Conservation (phyloP, 2,888 invertebrate species). For the Cinara cedri region DNA sequence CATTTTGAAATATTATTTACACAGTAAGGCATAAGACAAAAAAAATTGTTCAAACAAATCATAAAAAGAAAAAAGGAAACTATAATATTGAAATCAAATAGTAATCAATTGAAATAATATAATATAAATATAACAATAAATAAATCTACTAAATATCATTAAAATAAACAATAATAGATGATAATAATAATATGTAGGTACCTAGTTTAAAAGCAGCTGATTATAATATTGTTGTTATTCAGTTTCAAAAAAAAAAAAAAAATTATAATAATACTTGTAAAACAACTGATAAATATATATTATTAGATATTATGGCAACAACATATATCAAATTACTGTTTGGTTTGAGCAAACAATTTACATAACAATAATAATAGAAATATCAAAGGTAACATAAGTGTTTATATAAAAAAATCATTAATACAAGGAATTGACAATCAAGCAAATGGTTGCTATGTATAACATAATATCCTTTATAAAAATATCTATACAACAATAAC, state of each 20-base stretch:
- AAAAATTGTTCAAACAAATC: too few species aligned
- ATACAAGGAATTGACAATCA: not conserved
- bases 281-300: not conserved
- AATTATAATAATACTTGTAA: not conserved
- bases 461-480: not conserved
- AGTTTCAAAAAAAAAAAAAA: not conserved
- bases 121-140: too few species aligned
- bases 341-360: conserved; percentile 34
- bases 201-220: not conserved
- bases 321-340: conserved; percentile 3
- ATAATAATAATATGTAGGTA: too few species aligned
- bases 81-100: too few species aligned
- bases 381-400: conserved; percentile 31
- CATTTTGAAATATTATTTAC: too few species aligned
- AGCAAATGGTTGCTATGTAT: not conserved
- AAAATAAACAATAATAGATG: too few species aligned
- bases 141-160: too few species aligned
- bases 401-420: not conserved
- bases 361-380: not conserved
- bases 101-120: too few species aligned
- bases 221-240: not conserved
- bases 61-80: too few species aligned
- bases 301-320: conserved; percentile 26
- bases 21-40: too few species aligned
- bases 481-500: too few species aligned